Conservation (phyloP, 2,888 invertebrate species). For the Leptothorax acervorum region DNA sequence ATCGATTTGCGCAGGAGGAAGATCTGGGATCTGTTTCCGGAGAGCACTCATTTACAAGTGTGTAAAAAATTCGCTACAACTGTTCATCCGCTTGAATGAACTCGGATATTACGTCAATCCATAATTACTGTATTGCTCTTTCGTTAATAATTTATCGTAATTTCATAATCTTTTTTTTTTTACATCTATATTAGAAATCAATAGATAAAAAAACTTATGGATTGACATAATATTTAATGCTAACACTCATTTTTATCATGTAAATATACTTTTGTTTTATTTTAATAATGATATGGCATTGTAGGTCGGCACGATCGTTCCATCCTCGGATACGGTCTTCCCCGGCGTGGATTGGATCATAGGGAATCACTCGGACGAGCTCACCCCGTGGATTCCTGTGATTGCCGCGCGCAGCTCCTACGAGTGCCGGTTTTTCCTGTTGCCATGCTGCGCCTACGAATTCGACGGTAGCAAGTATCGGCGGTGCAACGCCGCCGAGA, state of each 20-base stretch:
- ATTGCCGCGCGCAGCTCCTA: constrained; percentile 93
- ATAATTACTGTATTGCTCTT: neutral
- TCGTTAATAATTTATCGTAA: constrained; percentile 2
- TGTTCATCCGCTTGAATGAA: neutral
- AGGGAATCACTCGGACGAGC: constrained; percentile 99
- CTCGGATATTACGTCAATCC: constrained; percentile 12
- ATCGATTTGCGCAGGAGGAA: constrained; percentile 94
- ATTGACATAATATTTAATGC: constrained; percentile 31
- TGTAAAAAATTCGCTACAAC: constrained; percentile 58
- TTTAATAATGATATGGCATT: constrained; percentile 72
- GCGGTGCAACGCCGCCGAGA: constrained; percentile 89
- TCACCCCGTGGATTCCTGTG: constrained; percentile 99
- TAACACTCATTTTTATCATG: neutral
- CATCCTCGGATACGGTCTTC: constrained; percentile 89
- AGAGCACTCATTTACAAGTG: constrained; percentile 89
- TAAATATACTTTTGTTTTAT: neutral
- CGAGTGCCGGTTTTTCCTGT: constrained; percentile 93
- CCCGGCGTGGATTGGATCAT: constrained; percentile 96
- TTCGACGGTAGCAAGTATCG: constrained; percentile 95
- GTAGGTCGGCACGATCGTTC: constrained; percentile 90
- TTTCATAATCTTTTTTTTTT: neutral
- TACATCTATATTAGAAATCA: neutral
- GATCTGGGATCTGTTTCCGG: constrained; percentile 94
- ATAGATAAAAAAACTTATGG: neutral
- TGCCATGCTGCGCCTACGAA: constrained; percentile 98